Conservation (phyloP, 2,113 vertebrate species). For the Prunella fulvescens region DNA sequence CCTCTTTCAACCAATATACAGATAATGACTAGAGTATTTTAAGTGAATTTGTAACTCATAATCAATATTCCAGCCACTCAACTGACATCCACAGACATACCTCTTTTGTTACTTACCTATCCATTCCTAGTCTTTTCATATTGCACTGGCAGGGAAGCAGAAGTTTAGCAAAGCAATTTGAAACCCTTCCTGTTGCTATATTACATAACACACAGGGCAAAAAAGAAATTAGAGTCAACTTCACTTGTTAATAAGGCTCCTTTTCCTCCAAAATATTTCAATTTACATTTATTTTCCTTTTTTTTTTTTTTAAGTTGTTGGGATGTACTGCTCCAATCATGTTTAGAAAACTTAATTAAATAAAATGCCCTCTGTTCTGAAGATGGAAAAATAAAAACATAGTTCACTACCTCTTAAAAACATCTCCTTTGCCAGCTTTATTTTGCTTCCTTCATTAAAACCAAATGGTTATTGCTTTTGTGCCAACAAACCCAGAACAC, state of each 20-base stretch:
- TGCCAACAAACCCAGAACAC: neutral
- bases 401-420: neutral
- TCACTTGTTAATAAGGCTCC: neutral
- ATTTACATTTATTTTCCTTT: neutral
- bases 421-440: neutral
- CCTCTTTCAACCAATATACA: neutral
- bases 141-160: neutral
- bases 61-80: neutral
- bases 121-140: neutral
- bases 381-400: constrained; percentile 4
- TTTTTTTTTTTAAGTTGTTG: neutral
- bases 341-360: neutral
- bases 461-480: neutral
- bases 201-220: neutral
- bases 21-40: neutral
- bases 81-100: neutral
- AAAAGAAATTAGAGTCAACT: neutral
- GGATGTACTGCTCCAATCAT: neutral
- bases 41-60: neutral
- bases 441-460: constrained; percentile 10
- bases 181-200: neutral
- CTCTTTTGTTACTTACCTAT: neutral
- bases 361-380: constrained; percentile 7
- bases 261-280: neutral
- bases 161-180: neutral